phyloP scores from a whole-genome alignment of 2,797 vertebrate species.

The Nasua narica region DNA sequence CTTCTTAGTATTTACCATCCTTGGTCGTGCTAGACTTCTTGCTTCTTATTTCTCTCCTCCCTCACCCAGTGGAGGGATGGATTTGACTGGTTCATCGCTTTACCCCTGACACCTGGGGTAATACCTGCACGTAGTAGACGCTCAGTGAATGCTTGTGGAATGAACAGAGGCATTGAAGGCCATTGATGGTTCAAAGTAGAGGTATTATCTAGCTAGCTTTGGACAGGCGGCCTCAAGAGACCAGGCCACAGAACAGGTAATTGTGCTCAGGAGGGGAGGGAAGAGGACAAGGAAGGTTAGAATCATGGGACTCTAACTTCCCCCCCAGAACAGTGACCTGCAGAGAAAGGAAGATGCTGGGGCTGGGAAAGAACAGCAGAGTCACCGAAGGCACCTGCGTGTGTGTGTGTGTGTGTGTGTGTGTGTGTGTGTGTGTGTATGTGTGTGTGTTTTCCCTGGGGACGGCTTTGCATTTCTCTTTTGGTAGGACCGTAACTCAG shows the following conservation, averaged over 20 bases:
- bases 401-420: too few species aligned
- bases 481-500: neutral
- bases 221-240: neutral
- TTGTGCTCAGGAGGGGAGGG: neutral
- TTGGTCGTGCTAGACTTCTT: neutral
- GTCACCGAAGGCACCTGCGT: too few species aligned
- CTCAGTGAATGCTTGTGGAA: neutral
- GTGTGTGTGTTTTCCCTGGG: neutral
- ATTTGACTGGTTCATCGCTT: neutral
- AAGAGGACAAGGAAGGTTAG: neutral
- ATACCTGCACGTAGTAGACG: neutral
- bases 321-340: neutral
- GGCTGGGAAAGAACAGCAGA: neutral
- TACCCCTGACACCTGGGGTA: neutral
- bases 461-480: neutral
- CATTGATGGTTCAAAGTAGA: rapidly evolving
- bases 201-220: neutral
- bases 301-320: neutral
- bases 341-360: neutral
- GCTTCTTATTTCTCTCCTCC: neutral
- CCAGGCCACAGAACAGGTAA: rapidly evolving
- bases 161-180: neutral
- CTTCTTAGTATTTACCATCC: neutral
- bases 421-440: too few species aligned
- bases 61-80: neutral